phyloP scores from a whole-genome alignment of 1,140 invertebrate genomes.

The Sweltsa coloradensis region DNA sequence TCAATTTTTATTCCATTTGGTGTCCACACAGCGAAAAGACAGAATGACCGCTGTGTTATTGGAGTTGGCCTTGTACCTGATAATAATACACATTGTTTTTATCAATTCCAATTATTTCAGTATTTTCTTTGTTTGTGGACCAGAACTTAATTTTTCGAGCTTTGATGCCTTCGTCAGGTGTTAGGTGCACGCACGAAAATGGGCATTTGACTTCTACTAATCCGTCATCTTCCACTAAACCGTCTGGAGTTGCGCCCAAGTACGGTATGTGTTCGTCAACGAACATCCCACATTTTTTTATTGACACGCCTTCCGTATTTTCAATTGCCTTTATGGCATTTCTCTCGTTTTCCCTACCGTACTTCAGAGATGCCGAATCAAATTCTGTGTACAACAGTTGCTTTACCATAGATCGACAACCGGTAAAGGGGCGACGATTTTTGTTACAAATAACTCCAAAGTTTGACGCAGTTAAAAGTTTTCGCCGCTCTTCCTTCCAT shows the following conservation, averaged over 20 bases:
- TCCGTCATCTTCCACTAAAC: conserved; percentile 15
- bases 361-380: conserved; percentile 4
- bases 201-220: conserved; percentile 21
- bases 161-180: conserved; percentile 5
- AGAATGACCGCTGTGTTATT: neutral
- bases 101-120: neutral
- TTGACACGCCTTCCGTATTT: conserved; percentile 1
- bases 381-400: conserved; percentile 12
- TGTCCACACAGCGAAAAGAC: conserved; percentile 1
- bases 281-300: conserved; percentile 16
- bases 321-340: conserved; percentile 5
- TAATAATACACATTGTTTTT: neutral
- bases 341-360: conserved; percentile 11
- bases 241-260: conserved; percentile 18
- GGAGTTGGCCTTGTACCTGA: conserved; percentile 4
- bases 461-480: conserved; percentile 20
- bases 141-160: conserved; percentile 8
- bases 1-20: neutral
- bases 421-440: too few species aligned
- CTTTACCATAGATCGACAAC: conserved; percentile 16
- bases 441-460: conserved; percentile 21
- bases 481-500: conserved; percentile 5
- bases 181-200: conserved; percentile 10
- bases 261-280: conserved; percentile 12
- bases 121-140: conserved; percentile 7